phyloP scores from a whole-genome alignment of 2,113 vertebrate genomes.

The Scatophagus argus region DNA sequence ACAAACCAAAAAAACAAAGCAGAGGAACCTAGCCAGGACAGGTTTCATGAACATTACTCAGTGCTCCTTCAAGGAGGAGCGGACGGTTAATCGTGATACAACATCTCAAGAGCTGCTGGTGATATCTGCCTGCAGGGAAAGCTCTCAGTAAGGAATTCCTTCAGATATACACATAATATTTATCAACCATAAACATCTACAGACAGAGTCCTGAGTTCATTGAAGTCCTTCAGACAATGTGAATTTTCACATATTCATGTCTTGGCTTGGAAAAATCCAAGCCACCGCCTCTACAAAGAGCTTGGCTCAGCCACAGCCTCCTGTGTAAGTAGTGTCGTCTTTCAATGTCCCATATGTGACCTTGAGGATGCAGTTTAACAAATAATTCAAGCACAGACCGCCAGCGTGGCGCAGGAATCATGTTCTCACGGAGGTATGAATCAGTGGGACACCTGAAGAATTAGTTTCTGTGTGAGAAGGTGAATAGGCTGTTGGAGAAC shows the following conservation, averaged over 20 bases:
- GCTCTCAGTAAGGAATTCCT: conserved; percentile 33
- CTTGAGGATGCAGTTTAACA: conserved; percentile 8
- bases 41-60: conserved; percentile 14
- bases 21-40: conserved; percentile 4
- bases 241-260: conserved; percentile 40
- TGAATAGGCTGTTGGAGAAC: conserved; percentile 85
- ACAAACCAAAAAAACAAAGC: neutral
- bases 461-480: conserved; percentile 62
- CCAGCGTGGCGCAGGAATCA: conserved; percentile 33
- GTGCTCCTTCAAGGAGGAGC: conserved; percentile 50
- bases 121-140: conserved; percentile 18
- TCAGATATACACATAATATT: conserved; percentile 45
- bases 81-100: conserved; percentile 13
- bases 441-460: conserved; percentile 65
- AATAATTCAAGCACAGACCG: neutral
- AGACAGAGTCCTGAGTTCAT: conserved; percentile 67
- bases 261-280: neutral
- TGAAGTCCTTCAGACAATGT: conserved; percentile 61
- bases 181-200: conserved; percentile 47
- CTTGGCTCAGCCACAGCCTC: conserved; percentile 34
- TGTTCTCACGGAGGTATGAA: conserved; percentile 62
- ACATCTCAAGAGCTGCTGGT: conserved; percentile 14
- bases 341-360: conserved; percentile 6
- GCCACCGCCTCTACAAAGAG: neutral
- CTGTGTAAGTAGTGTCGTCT: conserved; percentile 32